Conservation (phyloP, 2,797 vertebrate species). For the Pangasius macronema region DNA sequence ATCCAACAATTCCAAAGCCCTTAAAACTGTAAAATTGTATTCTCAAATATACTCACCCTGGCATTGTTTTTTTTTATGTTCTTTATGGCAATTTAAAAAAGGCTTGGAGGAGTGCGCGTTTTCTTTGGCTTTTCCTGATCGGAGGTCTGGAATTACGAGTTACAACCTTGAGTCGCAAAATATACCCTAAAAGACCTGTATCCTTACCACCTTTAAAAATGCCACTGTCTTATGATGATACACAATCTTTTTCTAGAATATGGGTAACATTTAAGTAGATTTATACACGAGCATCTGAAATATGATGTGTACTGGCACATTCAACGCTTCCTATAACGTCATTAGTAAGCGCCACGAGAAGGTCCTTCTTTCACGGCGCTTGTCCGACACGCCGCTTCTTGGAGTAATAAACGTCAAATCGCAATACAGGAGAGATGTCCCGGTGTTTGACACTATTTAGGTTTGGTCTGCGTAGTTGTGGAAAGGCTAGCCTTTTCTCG, state of each 20-base stretch:
- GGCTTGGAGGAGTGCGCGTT: no score
- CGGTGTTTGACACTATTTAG: slow-evolving; percentile 68
- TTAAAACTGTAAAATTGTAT: no score
- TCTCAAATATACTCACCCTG: no score
- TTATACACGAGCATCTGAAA: background rate
- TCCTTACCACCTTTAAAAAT: background rate
- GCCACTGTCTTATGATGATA: background rate
- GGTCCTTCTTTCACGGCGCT: slow-evolving; percentile 46
- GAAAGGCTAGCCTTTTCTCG: slow-evolving; percentile 43
- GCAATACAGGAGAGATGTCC: slow-evolving; percentile 63
- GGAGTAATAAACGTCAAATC: slow-evolving; percentile 22
- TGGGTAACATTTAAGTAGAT: background rate
- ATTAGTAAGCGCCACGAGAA: slow-evolving; percentile 47
- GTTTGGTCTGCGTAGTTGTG: slow-evolving; percentile 59
- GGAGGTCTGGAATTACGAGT: no score
- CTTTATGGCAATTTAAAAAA: no score
- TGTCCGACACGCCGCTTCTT: slow-evolving; percentile 13
- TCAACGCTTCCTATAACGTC: slow-evolving; percentile 54
- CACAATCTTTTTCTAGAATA: background rate
- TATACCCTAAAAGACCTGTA: no score
- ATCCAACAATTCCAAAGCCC: no score
- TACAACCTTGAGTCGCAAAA: no score
- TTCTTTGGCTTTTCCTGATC: no score
- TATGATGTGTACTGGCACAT: background rate
- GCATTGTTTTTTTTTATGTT: no score